phyloP scores from a whole-genome alignment of 64 coral and sea anemone species.

The Hydrozoanthus tunicans region DNA sequence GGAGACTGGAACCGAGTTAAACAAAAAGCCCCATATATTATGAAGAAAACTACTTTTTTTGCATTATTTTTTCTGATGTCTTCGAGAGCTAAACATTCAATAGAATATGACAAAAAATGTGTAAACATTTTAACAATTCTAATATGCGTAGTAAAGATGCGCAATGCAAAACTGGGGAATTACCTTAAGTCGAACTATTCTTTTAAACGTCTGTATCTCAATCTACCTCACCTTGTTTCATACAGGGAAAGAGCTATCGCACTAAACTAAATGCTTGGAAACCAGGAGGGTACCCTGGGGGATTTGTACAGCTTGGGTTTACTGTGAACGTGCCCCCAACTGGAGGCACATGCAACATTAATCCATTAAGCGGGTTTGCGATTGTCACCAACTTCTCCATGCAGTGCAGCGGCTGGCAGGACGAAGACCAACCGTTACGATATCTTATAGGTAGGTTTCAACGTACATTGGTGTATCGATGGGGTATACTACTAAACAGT shows the following conservation, averaged over 20 bases:
- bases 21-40: no score
- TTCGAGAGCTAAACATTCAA: no score
- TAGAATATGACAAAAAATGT: no score
- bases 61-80: no score
- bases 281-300: constrained; percentile 79
- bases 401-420: constrained; percentile 70
- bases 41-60: no score
- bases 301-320: constrained; percentile 76
- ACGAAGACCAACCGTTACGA: constrained; percentile 70
- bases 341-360: constrained; percentile 53
- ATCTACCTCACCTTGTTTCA: neutral
- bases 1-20: no score
- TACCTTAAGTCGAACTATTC: neutral
- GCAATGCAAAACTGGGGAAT: neutral
- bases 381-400: constrained; percentile 78
- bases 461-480: neutral
- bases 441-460: constrained; percentile 74
- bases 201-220: neutral
- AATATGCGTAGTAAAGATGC: no score
- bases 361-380: constrained; percentile 67
- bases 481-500: neutral
- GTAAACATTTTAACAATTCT: no score
- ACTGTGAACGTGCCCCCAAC: constrained; percentile 77
- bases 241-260: constrained; percentile 59
- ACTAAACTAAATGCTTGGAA: constrained; percentile 85